Evolutionary conservation across 2,797 vertebrate genomes (phyloP).

Genomic region (Bradypodion ventrale): DNA sequence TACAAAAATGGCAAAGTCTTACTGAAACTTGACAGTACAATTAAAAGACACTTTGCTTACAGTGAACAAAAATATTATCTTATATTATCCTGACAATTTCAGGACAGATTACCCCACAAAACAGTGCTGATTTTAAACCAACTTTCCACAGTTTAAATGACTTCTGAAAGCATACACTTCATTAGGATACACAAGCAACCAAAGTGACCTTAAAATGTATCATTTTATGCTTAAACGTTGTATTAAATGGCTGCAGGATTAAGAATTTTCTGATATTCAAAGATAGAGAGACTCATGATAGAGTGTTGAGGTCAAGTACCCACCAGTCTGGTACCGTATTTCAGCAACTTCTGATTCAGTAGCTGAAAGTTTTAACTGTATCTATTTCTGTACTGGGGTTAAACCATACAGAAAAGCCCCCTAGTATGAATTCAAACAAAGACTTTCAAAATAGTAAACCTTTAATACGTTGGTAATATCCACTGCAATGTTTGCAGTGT

Average conservation of each 20-base stretch:
- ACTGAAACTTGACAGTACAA: conserved; percentile 33
- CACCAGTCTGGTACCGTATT: no score
- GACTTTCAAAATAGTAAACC: not conserved
- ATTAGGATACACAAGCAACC: not conserved
- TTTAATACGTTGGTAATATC: not conserved
- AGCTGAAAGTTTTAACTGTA: no score
- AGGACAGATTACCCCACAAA: conserved; percentile 50
- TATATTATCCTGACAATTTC: conserved; percentile 46
- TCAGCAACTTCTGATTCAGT: no score
- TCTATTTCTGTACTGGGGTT: no score
- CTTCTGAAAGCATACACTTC: conserved; percentile 22
- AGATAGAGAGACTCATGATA: no score
- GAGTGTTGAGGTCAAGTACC: no score
- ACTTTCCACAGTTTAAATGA: conserved; percentile 15
- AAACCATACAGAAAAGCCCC: no score
- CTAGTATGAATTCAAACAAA: no score
- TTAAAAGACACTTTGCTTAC: conserved; percentile 51
- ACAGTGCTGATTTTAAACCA: conserved; percentile 40
- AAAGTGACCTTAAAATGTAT: not conserved
- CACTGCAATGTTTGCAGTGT: no score
- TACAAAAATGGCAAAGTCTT: conserved; percentile 42
- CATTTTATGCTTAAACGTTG: not conserved
- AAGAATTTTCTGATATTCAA: not conserved
- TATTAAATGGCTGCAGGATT: not conserved
- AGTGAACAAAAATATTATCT: conserved; percentile 50